Evolutionary conservation across 2,113 vertebrate genomes (phyloP).

Genomic region (Leptocoma aspasia): DNA sequence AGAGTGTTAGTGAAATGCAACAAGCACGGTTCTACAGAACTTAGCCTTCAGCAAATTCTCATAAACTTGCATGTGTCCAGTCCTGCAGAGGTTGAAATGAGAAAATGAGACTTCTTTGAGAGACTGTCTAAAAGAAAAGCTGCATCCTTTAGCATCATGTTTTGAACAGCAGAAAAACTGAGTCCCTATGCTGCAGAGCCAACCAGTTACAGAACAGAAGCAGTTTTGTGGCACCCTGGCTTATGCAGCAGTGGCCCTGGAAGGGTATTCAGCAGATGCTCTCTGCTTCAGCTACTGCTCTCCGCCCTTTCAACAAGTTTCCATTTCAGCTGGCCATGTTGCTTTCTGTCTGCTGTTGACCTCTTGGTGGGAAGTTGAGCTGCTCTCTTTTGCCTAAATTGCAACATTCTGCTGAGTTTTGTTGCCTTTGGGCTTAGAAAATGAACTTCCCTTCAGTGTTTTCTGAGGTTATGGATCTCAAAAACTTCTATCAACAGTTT

Average conservation of each 20-base stretch:
- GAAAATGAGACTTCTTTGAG: background rate
- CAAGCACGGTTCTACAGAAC: background rate
- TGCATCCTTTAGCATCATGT: background rate
- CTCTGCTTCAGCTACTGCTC: background rate
- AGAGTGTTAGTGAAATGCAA: background rate
- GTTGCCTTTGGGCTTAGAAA: background rate
- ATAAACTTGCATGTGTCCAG: background rate
- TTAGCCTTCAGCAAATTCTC: background rate
- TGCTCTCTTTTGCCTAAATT: background rate
- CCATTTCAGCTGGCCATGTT: background rate
- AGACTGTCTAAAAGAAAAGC: background rate
- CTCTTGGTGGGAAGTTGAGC: background rate
- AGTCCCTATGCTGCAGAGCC: background rate
- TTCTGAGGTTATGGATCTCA: background rate
- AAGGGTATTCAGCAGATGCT: background rate
- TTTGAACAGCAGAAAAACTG: background rate
- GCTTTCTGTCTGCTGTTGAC: background rate
- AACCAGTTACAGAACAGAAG: background rate
- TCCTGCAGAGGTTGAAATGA: background rate
- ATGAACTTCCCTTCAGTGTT: background rate
- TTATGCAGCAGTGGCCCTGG: accelerated
- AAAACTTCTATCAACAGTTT: background rate
- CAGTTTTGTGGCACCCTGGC: accelerated
- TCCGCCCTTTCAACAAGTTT: background rate
- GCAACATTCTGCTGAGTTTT: background rate